Evolutionary conservation across 2,888 invertebrate species (phyloP), one percentile per base, ranked within the genome.

Genomic region (Cheilosia vernalis): DNA sequence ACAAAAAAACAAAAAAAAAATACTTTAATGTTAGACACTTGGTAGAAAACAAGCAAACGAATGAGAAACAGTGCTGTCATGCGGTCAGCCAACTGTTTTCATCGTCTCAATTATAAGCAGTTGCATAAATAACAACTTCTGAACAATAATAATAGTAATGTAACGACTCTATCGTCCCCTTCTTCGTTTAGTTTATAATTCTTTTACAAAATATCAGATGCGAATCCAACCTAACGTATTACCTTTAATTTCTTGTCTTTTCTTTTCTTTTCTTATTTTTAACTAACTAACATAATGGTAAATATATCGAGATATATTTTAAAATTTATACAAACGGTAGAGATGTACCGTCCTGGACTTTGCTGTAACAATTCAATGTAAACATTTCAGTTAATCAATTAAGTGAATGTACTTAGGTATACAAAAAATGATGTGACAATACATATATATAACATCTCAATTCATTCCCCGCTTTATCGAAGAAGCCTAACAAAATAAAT

Each of bases 401-500:
- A 33, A 73, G 78, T 78, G 40, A 77, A 72, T 83, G 73, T 83
- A 73, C 73, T 67, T 83, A 67, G 51, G 49, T 60, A 51, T 73
- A 66, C 66, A 51, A 67, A 66, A 66, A 63, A 49, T 55, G 49
- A 64, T 70, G 47, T 56, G 37, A 70, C 56, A 76, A 64, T 30
- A 60, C 74, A 44, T 69, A 21, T 53, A 44, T 69, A 21, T 53
- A 72, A 72, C 72, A 19, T 56, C 47, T 58, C 63, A n/a, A 66
- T 70, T 56, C 78, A 83, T 78, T 83, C 78, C 72, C 42, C 44
- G 42, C 42, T 66, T 44, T 78, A 9, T 9, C 40, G 47, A 69
- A 64, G 61, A 67, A 81, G 63, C 67, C 70, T 64, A n/a, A 53
- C 69, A 81, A 81, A 81, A 81, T 69, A 81, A 81, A 81, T 63